Evolutionary conservation across 2,797 vertebrate genomes (phyloP).

Genomic region (Trichosurus vulpecula): DNA sequence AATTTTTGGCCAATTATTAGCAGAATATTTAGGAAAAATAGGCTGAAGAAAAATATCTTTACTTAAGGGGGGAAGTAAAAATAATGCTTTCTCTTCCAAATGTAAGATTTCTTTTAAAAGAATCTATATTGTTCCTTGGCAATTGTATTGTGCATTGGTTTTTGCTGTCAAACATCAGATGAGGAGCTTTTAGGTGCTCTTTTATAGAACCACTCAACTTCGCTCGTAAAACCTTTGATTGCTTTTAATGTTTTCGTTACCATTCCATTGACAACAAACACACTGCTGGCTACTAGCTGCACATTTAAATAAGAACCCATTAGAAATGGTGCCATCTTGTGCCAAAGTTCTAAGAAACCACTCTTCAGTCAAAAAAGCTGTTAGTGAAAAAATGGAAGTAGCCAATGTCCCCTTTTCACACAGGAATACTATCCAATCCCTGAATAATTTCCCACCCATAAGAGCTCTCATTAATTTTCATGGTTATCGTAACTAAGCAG

Average conservation of each 20-base stretch:
- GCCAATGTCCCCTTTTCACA: not conserved
- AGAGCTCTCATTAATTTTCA: not conserved
- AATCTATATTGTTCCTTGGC: constrained; percentile 24
- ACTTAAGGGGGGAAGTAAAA: not conserved
- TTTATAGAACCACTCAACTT: not conserved
- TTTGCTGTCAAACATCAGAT: constrained; percentile 45
- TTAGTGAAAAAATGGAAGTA: not conserved
- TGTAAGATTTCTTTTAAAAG: constrained; percentile 42
- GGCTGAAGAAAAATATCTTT: constrained; percentile 35
- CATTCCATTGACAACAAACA: constrained; percentile 53
- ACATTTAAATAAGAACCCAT: constrained; percentile 55
- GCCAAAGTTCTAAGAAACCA: constrained; percentile 50
- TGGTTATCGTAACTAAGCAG: not conserved
- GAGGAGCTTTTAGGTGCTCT: constrained; percentile 25
- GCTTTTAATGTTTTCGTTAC: constrained; percentile 41
- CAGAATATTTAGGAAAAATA: constrained; percentile 8
- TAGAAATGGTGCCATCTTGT: constrained; percentile 44
- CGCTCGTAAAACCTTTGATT: constrained; percentile 52
- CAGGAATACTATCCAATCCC: not conserved
- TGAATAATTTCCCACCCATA: not conserved
- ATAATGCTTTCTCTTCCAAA: constrained; percentile 26
- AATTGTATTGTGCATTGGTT: constrained; percentile 26
- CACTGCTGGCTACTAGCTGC: constrained; percentile 39
- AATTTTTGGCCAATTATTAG: constrained; percentile 1
- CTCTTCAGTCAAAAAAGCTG: constrained; percentile 13